phyloP scores from a whole-genome alignment of 1,140 invertebrate species.

The Hesperophylax magnus region DNA sequence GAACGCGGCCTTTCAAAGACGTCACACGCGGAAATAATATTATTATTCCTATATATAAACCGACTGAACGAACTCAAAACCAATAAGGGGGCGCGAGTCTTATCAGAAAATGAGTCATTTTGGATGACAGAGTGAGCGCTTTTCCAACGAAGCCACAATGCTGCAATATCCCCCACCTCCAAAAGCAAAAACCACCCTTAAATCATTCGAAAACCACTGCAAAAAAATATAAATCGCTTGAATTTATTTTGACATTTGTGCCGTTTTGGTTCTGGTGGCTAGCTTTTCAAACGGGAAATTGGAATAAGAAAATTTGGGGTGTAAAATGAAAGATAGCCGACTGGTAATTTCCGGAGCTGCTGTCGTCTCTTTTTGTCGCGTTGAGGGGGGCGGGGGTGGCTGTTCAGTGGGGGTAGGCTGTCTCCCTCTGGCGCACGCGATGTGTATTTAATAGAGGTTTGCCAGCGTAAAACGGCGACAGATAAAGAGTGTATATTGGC shows the following conservation, averaged over 20 bases:
- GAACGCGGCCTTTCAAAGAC: slow-evolving; percentile 32
- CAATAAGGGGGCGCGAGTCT: slow-evolving; percentile 60
- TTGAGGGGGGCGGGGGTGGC: slow-evolving; percentile 15
- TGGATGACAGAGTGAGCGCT: slow-evolving; percentile 67
- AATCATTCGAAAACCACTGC: not conserved
- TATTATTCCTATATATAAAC: slow-evolving; percentile 48
- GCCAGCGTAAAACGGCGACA: slow-evolving; percentile 51
- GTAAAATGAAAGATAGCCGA: slow-evolving; percentile 70
- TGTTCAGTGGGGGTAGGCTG: not conserved
- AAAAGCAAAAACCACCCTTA: not conserved
- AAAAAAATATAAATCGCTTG: not conserved
- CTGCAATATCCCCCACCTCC: not conserved
- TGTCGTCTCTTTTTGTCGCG: slow-evolving; percentile 45
- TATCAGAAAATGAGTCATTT: slow-evolving; percentile 71
- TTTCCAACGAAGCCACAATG: not conserved
- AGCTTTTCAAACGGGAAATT: slow-evolving; percentile 66
- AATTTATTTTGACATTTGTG: slow-evolving; percentile 17
- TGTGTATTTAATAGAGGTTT: slow-evolving; percentile 37
- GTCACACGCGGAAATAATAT: slow-evolving; percentile 47
- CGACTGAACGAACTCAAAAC: slow-evolving; percentile 39
- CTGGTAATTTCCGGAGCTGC: slow-evolving; percentile 55
- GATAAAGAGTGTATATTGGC: slow-evolving; percentile 55
- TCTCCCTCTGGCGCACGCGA: slow-evolving; percentile 46
- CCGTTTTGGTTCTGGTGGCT: slow-evolving; percentile 18
- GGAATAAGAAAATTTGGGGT: slow-evolving; percentile 71